A percentile compares a stretch with the other conserved stretches of the same genome.
phyloP scores from a whole-genome alignment of 2,888 invertebrate species.

The Xestoiulus laeticollis region DNA sequence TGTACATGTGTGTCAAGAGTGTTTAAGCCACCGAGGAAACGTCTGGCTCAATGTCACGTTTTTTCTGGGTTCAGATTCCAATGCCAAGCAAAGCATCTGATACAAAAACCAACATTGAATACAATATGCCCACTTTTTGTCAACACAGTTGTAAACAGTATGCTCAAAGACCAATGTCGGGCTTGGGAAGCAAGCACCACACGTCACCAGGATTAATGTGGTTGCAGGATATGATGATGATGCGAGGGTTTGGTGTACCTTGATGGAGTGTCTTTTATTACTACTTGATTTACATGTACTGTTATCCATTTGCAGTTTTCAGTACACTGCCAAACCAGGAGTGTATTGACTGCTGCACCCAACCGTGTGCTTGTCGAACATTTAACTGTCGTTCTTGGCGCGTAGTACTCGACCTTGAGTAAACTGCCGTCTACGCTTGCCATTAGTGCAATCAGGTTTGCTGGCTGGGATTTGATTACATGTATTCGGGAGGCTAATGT shows the following conservation, averaged over 20 bases:
- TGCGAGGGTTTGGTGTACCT: no score
- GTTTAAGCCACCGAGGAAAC: neutral
- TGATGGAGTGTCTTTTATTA: no score
- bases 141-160: no score
- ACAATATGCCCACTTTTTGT: no score
- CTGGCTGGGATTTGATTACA: neutral
- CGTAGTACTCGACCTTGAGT: neutral
- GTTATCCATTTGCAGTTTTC: neutral
- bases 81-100: no score
- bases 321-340: neutral
- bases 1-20: neutral
- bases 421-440: neutral
- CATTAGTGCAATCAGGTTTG: neutral
- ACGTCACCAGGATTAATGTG: no score
- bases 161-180: no score
- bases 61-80: no score
- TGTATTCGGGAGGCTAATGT: neutral
- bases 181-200: no score
- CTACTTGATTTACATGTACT: neutral
- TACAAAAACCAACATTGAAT: no score
- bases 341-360: neutral
- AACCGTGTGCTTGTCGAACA: neutral
- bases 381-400: neutral
- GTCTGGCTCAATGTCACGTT: no score
- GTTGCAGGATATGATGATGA: no score